Evolutionary conservation across 2,113 vertebrate species (phyloP), one percentile per base, ranked within the genome.

Genomic region (Dermatemys mawii): DNA sequence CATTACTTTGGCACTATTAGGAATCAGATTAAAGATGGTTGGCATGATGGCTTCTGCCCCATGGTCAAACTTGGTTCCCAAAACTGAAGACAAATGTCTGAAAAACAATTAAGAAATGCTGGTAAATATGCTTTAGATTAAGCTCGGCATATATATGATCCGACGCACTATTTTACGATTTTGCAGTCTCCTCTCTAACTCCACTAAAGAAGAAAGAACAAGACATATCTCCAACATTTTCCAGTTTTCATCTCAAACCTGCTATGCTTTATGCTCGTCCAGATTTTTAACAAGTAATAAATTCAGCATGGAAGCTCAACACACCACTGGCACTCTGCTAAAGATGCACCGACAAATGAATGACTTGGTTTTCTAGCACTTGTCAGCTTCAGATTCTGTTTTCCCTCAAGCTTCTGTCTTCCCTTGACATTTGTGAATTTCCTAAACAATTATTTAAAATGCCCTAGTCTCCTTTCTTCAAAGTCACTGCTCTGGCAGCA

Each of bases 1-100:
- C 98, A 99, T 99, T 95, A 99, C 97, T 98, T 99, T 99, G 98
- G 99, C 99, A 98, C 99, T 99, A 97, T 99, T 99, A 13, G 99
- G 99, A 97, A 99, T 99, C n/a, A 99, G 98, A 98, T 99, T 99
- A 97, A 99, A 99, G 96, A 99, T 98, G 1, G 98, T 99, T 97
- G 99, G 99, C 99, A 99, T 99, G 95, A 99, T 98, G 95, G 98
- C 99, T 98, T 99, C 99, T 22, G 99, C 99, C 87, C 99, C 99
- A 70, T 99, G 99, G 97, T 99, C 99, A 98, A 99, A 99, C 96
- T 99, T 99, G 98, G 99, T 99, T 55, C 99, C 98, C 97, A 99
- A 98, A 90, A 99, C 90, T 5, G 98, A 98, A 24, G 99, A 99
- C 89, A 99, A 96, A 97, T 99, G 98, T 92, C 99, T 99, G 97